Evolutionary conservation across 2,888 invertebrate genomes (phyloP).

Genomic region (Gastrophysa polygoni): DNA sequence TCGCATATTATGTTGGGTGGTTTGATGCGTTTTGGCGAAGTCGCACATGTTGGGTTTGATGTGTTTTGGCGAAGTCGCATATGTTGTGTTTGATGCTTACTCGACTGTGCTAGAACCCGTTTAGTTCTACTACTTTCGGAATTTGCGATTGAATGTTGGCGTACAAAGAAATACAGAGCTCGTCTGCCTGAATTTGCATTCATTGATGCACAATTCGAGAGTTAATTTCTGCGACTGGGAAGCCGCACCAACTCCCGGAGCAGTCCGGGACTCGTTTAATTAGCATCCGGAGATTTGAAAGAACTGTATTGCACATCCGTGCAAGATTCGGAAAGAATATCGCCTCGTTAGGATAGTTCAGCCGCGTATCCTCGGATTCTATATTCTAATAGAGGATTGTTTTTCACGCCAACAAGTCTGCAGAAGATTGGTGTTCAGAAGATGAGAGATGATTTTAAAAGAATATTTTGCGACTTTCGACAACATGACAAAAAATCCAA

Average conservation of each 20-base stretch:
- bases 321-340: conserved; percentile 21
- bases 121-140: too few relatives aligned
- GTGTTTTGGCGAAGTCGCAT: too few relatives aligned
- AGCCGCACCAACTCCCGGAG: conserved; percentile 32
- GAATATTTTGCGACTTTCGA: too few relatives aligned
- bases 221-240: conserved; percentile 38
- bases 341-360: not conserved
- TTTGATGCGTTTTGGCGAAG: too few relatives aligned
- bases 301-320: conserved; percentile 34
- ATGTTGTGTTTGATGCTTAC: too few relatives aligned
- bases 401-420: not conserved
- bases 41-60: too few relatives aligned
- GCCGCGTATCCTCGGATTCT: not conserved
- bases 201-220: conserved; percentile 40
- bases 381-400: not conserved
- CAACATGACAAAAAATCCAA: too few relatives aligned
- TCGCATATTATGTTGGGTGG: too few relatives aligned
- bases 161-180: conserved; percentile 32
- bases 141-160: conserved; percentile 31
- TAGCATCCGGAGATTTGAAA: conserved; percentile 37
- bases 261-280: conserved; percentile 28
- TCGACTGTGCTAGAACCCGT: too few relatives aligned
- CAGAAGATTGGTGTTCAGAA: too few relatives aligned
- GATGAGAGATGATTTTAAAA: too few relatives aligned
- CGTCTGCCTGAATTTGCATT: conserved; percentile 37